These are phyloP conservation scores for Saccopteryx leptura DNA, from an alignment of 2,113 vertebrate species.

Conservation along the genomic window DNA sequence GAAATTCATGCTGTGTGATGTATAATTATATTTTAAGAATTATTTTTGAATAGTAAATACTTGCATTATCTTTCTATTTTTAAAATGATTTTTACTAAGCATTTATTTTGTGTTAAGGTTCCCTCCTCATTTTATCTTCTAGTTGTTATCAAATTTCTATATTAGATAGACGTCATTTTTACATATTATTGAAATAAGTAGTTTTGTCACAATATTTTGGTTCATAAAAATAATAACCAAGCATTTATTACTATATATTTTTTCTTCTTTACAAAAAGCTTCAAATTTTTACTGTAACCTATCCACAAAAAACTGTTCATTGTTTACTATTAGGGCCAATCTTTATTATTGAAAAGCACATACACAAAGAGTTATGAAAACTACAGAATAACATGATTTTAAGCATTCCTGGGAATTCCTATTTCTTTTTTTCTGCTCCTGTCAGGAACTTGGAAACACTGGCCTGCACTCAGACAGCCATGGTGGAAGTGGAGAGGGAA, in stretches of 20 bases:
- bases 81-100: neutral
- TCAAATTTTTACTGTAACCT: neutral
- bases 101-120: constrained; percentile 7
- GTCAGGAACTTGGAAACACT: neutral
- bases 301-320: neutral
- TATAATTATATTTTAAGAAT: neutral
- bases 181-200: neutral
- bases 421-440: neutral
- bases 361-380: neutral
- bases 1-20: neutral
- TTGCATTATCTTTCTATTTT: neutral
- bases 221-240: neutral
- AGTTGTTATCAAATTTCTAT: neutral
- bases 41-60: constrained; percentile 17
- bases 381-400: neutral
- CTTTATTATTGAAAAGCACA: neutral
- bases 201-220: constrained; percentile 26
- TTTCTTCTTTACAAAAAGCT: constrained; percentile 4
- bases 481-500: neutral
- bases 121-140: neutral
- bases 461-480: neutral
- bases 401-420: neutral
- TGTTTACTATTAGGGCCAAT: neutral
- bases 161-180: neutral
- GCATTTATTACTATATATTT: neutral